phyloP scores from a whole-genome alignment of 53 echinoderm and acorn worm species.

The Arbacia lixula region DNA sequence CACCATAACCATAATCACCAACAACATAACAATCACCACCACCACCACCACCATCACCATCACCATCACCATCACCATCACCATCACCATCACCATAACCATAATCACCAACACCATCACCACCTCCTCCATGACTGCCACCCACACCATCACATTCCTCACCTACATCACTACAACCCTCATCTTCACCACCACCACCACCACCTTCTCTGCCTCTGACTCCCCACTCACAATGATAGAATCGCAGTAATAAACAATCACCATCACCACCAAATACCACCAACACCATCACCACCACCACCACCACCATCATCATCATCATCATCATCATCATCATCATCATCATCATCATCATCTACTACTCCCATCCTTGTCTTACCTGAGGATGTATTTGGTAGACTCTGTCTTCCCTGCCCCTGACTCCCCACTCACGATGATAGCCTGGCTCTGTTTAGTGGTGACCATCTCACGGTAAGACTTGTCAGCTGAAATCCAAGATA shows the following conservation, averaged over 20 bases:
- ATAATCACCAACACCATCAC: too few species aligned
- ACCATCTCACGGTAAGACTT: conserved; percentile 97
- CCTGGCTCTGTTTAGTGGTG: conserved; percentile 82
- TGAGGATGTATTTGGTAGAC: conserved; percentile 97
- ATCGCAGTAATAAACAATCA: conserved; percentile 87
- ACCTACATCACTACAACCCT: neutral
- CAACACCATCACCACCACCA: too few species aligned
- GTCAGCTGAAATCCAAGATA: conserved; percentile 92
- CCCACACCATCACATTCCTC: neutral
- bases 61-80: neutral
- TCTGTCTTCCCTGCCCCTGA: conserved; percentile 99
- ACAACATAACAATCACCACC: too few species aligned
- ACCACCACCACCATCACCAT: too few species aligned
- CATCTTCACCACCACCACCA: neutral
- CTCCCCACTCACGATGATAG: conserved; percentile 96
- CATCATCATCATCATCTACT: conserved; percentile 14
- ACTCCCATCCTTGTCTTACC: conserved; percentile 57
- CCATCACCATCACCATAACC: too few species aligned
- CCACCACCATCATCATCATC: conserved; percentile 16
- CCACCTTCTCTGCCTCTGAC: conserved; percentile 97
- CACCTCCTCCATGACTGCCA: too few species aligned
- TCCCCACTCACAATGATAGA: conserved; percentile 97
- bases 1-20: too few species aligned
- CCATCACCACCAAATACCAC: too few species aligned
- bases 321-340: conserved; percentile 23